Conservation (phyloP, 2,113 vertebrate species). For the Chloropsis cyanopogon region DNA sequence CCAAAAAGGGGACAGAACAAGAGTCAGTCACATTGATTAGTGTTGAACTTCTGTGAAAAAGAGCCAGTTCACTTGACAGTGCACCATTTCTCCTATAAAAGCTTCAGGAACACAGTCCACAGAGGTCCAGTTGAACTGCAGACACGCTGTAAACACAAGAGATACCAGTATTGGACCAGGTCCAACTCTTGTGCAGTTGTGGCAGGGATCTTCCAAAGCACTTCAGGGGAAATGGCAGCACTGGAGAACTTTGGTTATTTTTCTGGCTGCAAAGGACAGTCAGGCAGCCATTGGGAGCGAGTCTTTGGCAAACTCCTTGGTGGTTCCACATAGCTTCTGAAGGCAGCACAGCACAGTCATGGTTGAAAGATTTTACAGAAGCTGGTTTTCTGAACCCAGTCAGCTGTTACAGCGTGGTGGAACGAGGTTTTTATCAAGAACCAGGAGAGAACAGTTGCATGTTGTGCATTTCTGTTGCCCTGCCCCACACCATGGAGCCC, state of each 20-base stretch:
- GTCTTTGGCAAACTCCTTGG: constrained; percentile 56
- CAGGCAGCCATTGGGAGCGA: background rate
- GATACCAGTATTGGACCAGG: background rate
- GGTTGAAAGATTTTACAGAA: background rate
- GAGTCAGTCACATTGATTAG: background rate
- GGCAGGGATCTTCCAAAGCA: background rate
- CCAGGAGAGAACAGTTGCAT: background rate
- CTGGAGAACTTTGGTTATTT: constrained; percentile 60
- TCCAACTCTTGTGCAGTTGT: background rate
- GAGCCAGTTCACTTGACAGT: background rate
- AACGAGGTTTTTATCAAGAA: background rate
- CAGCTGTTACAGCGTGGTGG: background rate
- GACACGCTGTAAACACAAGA: background rate
- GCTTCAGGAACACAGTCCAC: background rate
- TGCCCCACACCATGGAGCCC: rapidly evolving
- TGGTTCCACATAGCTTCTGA: background rate
- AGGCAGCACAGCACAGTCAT: background rate
- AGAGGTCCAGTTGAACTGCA: background rate
- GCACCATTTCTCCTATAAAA: background rate
- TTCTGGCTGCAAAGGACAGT: constrained; percentile 37
- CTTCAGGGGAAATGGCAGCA: constrained; percentile 10
- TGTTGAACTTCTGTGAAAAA: background rate
- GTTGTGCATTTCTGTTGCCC: rapidly evolving
- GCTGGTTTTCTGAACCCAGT: constrained; percentile 1
- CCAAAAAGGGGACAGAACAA: constrained; percentile 13